Evolutionary conservation across 2,797 vertebrate genomes (phyloP).

Genomic region (Galaxias olidus): DNA sequence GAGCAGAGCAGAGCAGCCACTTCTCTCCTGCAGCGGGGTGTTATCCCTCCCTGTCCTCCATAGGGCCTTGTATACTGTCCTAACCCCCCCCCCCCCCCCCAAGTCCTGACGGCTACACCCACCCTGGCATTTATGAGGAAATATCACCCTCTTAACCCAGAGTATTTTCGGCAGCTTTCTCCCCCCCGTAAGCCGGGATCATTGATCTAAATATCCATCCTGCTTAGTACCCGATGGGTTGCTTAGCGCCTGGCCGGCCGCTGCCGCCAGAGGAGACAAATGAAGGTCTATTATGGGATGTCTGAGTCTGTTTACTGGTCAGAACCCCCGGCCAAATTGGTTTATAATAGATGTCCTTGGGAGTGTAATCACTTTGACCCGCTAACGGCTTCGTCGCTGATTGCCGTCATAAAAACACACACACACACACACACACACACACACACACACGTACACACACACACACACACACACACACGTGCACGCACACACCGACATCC

Average conservation of each 20-base stretch:
- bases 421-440: no score
- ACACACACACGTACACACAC: no score
- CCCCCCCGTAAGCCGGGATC: slow-evolving; percentile 55
- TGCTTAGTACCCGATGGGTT: slow-evolving; percentile 51
- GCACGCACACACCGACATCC: not conserved
- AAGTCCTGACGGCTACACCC: slow-evolving; percentile 54
- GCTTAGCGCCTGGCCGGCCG: slow-evolving; percentile 35
- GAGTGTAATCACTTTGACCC: slow-evolving; percentile 70
- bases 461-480: no score
- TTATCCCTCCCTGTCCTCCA: no score
- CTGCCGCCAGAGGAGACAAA: slow-evolving; percentile 66
- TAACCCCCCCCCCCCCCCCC: slow-evolving; percentile 9
- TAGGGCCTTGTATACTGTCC: not conserved
- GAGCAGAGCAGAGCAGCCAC: no score
- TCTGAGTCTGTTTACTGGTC: slow-evolving; percentile 58
- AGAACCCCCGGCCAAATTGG: slow-evolving; percentile 64
- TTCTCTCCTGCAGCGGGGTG: no score
- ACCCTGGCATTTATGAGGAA: slow-evolving; percentile 69
- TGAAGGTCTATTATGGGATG: slow-evolving; percentile 66
- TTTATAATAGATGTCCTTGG: slow-evolving; percentile 75
- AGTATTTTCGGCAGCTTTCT: slow-evolving; percentile 61
- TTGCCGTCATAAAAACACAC: not conserved
- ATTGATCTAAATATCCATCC: slow-evolving; percentile 74
- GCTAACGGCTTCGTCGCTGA: slow-evolving; percentile 45
- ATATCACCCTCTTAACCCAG: slow-evolving; percentile 65